Conservation (phyloP, 2,888 invertebrate species). For the Mythimna vitellina region DNA sequence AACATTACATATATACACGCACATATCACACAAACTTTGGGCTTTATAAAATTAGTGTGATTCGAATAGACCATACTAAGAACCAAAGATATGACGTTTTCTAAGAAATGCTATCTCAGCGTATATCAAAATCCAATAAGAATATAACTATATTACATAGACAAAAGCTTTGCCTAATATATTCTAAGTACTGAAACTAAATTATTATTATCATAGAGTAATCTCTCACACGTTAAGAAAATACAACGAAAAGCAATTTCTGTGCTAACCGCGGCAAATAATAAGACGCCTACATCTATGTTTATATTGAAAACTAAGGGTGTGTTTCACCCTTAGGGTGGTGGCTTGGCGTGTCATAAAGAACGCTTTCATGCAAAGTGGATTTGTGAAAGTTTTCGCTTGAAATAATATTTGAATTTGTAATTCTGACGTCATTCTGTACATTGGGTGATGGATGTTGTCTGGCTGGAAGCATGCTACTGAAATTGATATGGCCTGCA, state of each 20-base stretch:
- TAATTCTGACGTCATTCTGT: conserved; percentile 80
- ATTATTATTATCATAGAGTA: conserved; percentile 11
- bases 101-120: not conserved
- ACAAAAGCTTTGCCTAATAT: not conserved
- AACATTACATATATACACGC: too few species aligned
- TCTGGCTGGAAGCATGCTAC: conserved; percentile 72
- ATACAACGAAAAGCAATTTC: conserved; percentile 60
- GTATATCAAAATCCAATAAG: not conserved
- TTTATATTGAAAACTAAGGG: conserved; percentile 73
- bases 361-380: conserved; percentile 86
- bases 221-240: conserved; percentile 43
- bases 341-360: conserved; percentile 78
- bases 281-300: conserved; percentile 64
- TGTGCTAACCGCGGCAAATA: conserved; percentile 62
- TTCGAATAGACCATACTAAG: not conserved
- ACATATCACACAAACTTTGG: too few species aligned
- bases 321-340: conserved; percentile 64
- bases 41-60: too few species aligned
- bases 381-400: conserved; percentile 84
- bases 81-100: not conserved
- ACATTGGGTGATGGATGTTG: conserved; percentile 81
- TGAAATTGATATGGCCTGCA: conserved; percentile 62
- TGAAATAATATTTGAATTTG: conserved; percentile 87
- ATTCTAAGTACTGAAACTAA: conserved; percentile 11
- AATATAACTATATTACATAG: not conserved